Conservation (phyloP, 1,140 invertebrate genomes). For the Ceratina japonica region DNA sequence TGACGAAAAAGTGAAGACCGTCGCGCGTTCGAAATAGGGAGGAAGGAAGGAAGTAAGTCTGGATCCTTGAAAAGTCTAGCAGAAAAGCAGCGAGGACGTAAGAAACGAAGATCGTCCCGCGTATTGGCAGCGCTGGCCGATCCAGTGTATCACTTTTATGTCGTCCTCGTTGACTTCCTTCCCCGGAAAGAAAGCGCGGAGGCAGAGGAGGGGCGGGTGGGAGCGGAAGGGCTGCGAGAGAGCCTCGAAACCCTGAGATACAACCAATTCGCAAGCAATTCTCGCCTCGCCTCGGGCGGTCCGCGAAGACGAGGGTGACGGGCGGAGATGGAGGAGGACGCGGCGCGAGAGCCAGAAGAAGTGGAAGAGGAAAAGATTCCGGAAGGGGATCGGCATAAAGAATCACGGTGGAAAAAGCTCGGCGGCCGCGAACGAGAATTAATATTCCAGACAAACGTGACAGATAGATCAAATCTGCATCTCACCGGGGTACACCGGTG, state of each 20-base stretch:
- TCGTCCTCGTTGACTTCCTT: slow-evolving; percentile 55
- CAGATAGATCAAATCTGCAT: slow-evolving; percentile 79
- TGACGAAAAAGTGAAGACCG: background rate
- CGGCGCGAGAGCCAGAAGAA: slow-evolving; percentile 3
- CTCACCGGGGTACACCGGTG: slow-evolving; percentile 71
- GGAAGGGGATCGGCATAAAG: slow-evolving; percentile 55
- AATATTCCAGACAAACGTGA: slow-evolving; percentile 78
- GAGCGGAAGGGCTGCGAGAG: slow-evolving; percentile 37
- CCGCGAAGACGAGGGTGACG: slow-evolving; percentile 51
- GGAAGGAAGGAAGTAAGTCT: background rate
- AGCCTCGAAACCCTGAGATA: slow-evolving; percentile 63
- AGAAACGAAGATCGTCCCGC: background rate
- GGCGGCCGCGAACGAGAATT: slow-evolving; percentile 68
- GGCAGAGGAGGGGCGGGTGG: background rate
- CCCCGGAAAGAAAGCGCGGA: slow-evolving; percentile 22
- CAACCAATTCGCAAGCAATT: slow-evolving; percentile 73
- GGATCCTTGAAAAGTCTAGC: background rate
- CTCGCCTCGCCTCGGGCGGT: slow-evolving; percentile 67
- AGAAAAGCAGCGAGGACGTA: background rate
- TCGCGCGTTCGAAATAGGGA: background rate
- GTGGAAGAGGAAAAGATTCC: background rate
- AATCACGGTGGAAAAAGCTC: slow-evolving; percentile 56
- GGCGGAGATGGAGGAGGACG: slow-evolving; percentile 2
- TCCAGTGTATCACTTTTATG: slow-evolving; percentile 39
- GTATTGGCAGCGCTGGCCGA: slow-evolving; percentile 36